phyloP scores from a whole-genome alignment of 1,140 invertebrate genomes.

The Panulirus ornatus region DNA sequence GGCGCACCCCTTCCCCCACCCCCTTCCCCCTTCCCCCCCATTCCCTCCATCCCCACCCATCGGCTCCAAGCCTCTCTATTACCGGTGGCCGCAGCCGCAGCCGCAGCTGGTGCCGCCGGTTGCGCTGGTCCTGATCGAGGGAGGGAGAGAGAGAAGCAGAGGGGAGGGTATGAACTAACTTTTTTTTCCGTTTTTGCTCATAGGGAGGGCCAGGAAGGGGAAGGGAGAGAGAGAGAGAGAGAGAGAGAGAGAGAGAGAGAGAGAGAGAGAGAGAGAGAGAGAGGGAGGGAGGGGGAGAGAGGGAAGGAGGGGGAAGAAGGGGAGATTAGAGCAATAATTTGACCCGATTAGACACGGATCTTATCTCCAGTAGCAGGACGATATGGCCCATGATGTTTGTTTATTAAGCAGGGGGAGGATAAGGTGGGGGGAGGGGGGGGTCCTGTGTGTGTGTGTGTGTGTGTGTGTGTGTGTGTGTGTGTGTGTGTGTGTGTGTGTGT shows the following conservation, averaged over 20 bases:
- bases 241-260: neutral
- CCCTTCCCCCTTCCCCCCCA: too few species aligned
- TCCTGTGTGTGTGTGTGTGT: neutral
- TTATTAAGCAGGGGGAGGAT: neutral
- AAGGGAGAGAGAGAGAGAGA: slow-evolving; percentile 24
- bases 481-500: slow-evolving; percentile 7
- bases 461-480: slow-evolving; percentile 1
- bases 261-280: neutral
- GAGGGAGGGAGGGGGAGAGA: neutral
- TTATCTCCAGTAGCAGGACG: too few species aligned
- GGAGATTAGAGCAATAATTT: neutral
- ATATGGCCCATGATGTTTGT: too few species aligned
- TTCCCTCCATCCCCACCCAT: too few species aligned
- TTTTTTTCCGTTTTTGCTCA: neutral
- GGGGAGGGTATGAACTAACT: neutral
- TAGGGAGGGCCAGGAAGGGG: neutral
- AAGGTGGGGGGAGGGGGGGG: neutral
- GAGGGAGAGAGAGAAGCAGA: neutral
- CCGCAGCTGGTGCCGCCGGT: too few species aligned
- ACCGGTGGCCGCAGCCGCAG: too few species aligned
- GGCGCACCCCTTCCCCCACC: too few species aligned
- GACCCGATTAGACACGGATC: too few species aligned
- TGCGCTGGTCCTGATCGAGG: too few species aligned
- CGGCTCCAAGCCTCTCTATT: too few species aligned
- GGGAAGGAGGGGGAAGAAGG: neutral